Conservation (phyloP, 1,140 invertebrate species). For the Lasaia peninsularis region DNA sequence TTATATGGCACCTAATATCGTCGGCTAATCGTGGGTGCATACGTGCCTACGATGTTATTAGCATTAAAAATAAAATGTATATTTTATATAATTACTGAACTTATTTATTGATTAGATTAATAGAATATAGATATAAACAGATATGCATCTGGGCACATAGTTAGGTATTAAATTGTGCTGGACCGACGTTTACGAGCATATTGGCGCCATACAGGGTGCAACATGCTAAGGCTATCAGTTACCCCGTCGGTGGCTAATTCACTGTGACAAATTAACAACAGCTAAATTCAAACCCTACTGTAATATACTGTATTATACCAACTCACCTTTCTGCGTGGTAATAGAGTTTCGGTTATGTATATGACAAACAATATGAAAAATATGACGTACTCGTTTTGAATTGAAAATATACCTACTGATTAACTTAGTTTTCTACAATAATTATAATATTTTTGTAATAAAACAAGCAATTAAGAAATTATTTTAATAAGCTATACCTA, state of each 20-base stretch:
- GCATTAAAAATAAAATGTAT: not conserved
- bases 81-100: not conserved
- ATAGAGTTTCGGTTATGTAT: conserved; percentile 8
- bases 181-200: conserved; percentile 68
- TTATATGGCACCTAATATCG: no score
- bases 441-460: no score
- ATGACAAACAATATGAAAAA: no score
- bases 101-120: conserved; percentile 28
- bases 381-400: no score
- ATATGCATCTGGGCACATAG: conserved; percentile 60
- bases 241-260: conserved; percentile 71
- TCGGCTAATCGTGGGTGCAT: no score
- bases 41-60: no score
- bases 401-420: no score
- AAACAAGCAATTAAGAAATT: no score
- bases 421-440: no score
- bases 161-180: conserved; percentile 67
- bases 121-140: conserved; percentile 39
- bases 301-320: conserved; percentile 28
- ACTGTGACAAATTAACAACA: conserved; percentile 74
- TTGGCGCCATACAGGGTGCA: conserved; percentile 67
- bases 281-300: conserved; percentile 47
- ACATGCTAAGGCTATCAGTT: conserved; percentile 72
- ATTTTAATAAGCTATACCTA: no score
- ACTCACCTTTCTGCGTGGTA: conserved; percentile 29